phyloP scores from a whole-genome alignment of 2,797 vertebrate genomes.

The Phrynocephalus vlangalii region DNA sequence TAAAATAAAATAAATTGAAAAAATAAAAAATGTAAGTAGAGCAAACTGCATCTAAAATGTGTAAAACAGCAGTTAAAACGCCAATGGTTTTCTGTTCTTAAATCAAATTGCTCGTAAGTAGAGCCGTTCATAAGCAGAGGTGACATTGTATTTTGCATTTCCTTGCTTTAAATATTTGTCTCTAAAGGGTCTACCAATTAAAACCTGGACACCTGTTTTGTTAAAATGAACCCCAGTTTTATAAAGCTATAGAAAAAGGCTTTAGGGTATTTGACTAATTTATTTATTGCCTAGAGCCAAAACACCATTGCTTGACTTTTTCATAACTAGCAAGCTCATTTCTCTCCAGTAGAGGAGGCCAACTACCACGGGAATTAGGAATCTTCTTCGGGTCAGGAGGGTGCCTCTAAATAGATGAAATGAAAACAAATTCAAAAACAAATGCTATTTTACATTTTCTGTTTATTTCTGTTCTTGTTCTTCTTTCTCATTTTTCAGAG shows the following conservation, averaged over 20 bases:
- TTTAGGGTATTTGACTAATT: neutral
- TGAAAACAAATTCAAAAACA: neutral
- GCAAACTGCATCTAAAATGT: too few species aligned
- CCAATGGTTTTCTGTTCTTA: too few species aligned
- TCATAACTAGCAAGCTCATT: neutral
- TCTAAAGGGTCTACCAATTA: neutral
- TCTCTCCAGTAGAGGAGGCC: neutral
- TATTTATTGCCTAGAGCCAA: neutral
- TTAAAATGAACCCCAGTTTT: neutral
- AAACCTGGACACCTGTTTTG: neutral
- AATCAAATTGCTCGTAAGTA: too few species aligned
- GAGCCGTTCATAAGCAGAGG: too few species aligned
- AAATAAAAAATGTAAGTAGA: too few species aligned
- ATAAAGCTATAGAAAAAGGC: neutral
- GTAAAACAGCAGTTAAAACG: too few species aligned
- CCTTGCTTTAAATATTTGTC: neutral
- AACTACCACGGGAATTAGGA: neutral
- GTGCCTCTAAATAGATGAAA: neutral
- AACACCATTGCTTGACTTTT: neutral
- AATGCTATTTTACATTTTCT: constrained; percentile 3
- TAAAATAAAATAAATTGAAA: too few species aligned
- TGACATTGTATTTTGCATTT: neutral
- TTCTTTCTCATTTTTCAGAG: constrained; percentile 77
- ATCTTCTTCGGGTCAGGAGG: neutral
- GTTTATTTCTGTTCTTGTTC: constrained; percentile 8